These are phyloP conservation scores for Saguinus imperator DNA, from an alignment of 2,113 vertebrate genomes.

Conservation along the genomic window DNA sequence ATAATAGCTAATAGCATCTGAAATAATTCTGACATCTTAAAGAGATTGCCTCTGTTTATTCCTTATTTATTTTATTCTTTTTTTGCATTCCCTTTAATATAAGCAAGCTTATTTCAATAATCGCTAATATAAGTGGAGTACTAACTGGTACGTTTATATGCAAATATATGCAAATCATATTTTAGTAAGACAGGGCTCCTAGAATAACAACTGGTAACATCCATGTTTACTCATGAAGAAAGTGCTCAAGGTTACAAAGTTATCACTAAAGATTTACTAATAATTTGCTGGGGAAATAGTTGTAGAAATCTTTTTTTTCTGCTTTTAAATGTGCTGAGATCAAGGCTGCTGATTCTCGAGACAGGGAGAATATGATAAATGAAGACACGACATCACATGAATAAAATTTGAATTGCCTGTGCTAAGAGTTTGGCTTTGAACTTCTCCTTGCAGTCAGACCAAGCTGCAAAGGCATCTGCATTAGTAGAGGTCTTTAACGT, in stretches of 20 bases:
- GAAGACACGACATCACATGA: slow-evolving; percentile 23
- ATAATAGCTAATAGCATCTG: slow-evolving; percentile 18
- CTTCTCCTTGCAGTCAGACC: slow-evolving; percentile 24
- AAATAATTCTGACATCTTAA: slow-evolving; percentile 39
- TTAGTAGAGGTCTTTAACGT: neutral
- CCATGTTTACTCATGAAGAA: slow-evolving; percentile 28
- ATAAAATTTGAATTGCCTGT: slow-evolving; percentile 54
- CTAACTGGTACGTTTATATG: slow-evolving; percentile 22
- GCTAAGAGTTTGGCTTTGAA: slow-evolving; percentile 13
- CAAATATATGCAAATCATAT: slow-evolving; percentile 53
- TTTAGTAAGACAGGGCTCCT: neutral
- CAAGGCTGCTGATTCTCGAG: slow-evolving; percentile 38
- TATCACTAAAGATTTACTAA: slow-evolving; percentile 32
- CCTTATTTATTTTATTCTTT: neutral
- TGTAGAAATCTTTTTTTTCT: slow-evolving; percentile 33
- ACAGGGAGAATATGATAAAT: slow-evolving; percentile 45
- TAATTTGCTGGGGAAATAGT: slow-evolving; percentile 23
- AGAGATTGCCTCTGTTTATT: neutral
- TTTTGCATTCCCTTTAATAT: neutral
- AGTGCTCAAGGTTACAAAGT: slow-evolving; percentile 47
- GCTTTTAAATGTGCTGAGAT: slow-evolving; percentile 42
- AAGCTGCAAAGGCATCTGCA: neutral
- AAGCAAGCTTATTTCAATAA: slow-evolving; percentile 39
- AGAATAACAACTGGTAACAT: neutral
- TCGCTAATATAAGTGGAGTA: slow-evolving; percentile 7